A percentile compares a stretch with the other conserved stretches of the same genome.
Evolutionary conservation across 2,797 vertebrate species (phyloP).

Genomic region (Peromyscus eremicus): DNA sequence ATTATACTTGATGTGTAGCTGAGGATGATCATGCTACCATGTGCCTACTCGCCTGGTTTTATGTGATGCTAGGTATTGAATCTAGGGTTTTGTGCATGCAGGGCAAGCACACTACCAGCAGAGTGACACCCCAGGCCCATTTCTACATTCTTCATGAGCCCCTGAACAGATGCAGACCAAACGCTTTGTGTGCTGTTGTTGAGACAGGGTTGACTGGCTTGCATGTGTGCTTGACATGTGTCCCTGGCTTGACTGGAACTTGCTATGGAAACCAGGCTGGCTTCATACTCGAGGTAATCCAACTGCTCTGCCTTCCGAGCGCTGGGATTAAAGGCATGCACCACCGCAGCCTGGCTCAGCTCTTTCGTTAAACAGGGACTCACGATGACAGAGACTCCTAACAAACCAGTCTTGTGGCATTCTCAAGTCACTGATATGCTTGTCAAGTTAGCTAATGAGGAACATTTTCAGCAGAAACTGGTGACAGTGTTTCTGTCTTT

Average conservation of each 20-base stretch:
- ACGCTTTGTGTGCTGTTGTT: neutral
- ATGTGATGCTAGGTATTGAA: neutral
- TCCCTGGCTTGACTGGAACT: neutral
- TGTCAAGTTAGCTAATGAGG: neutral
- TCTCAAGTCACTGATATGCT: neutral
- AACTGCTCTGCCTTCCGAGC: no score
- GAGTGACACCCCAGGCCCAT: neutral
- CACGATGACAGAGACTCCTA: neutral
- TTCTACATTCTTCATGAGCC: neutral
- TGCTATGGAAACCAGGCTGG: neutral
- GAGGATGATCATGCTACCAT: neutral
- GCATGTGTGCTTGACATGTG: neutral
- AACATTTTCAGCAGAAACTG: neutral
- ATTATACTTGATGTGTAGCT: neutral
- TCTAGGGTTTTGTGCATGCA: neutral
- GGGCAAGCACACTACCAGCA: neutral
- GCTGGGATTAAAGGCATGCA: no score
- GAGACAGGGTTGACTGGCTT: neutral
- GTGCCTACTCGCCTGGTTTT: neutral
- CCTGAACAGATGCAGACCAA: neutral
- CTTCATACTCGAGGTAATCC: no score
- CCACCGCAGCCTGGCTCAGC: neutral
- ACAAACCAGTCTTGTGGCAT: neutral
- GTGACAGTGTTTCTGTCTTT: constrained; percentile 70
- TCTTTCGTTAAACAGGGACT: neutral